Evolutionary conservation across 2,888 invertebrate genomes (phyloP).

Genomic region (Nephrotoma flavescens): DNA sequence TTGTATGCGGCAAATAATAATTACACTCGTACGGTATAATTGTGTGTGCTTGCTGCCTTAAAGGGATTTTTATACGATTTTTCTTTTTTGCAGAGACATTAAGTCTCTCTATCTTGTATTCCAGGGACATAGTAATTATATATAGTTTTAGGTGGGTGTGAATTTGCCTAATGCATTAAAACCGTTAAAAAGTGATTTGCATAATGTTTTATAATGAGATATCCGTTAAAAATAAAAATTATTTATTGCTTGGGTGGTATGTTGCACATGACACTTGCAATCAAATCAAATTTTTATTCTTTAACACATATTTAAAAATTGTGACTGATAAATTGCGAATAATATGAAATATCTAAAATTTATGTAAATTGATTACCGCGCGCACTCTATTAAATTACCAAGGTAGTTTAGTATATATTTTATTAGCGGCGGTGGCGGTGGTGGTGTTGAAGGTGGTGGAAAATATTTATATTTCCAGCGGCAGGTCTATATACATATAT

Average conservation of each 20-base stretch:
- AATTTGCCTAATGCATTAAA: not conserved
- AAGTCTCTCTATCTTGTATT: not conserved
- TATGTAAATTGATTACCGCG: not conserved
- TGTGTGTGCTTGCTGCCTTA: not conserved
- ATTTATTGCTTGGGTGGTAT: not conserved
- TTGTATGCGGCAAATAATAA: not conserved
- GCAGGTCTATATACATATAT: not conserved
- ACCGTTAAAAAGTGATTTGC: not conserved
- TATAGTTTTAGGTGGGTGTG: not conserved
- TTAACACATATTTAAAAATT: not conserved
- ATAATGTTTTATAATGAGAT: not conserved
- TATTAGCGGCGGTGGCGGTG: not conserved
- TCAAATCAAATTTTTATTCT: not conserved
- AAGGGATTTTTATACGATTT: not conserved
- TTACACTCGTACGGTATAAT: not conserved
- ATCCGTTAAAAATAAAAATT: not conserved
- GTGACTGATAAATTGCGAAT: not conserved
- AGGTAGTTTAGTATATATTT: not conserved
- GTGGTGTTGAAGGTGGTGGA: not conserved
- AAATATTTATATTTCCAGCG: not conserved
- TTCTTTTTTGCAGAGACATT: not conserved
- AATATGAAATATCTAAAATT: not conserved
- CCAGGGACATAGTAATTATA: not conserved
- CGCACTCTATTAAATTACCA: not conserved
- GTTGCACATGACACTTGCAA: not conserved